Base-by-base conservation (phyloP, 2,797 vertebrate genomes). In the Potorous gilbertii region DNA sequence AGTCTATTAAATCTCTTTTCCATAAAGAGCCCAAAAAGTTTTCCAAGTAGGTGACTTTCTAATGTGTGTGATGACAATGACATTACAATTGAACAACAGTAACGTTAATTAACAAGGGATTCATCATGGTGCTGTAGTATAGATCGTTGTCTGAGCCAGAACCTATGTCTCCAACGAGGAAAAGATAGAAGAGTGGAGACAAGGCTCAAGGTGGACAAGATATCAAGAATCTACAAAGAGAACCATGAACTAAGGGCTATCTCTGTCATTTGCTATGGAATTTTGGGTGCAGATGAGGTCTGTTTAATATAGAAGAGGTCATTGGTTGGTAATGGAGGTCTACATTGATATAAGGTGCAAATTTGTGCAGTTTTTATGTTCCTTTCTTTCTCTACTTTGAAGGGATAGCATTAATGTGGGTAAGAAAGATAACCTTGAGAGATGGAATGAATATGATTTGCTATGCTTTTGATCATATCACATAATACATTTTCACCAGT, bases 391-490 rank as follows among this genome's bases (percentile, higher is more conserved):
- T 40, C n/a, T 46, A 46, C n/a, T 81, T 81, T 40, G n/a, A 81
- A 81, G n/a, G 66, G 16, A 81, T 21, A 46, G n/a, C n/a, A 46
- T 46, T 46, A 81, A 34, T 24, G 1, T 87, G 21, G 46, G 9
- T 81, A 18, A 81, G 56, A 94, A 94, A 92, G 91, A 54, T 16
- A 54, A 57, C 2, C 90, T 55, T 90, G 11, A 54, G 56, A 40
- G 3, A 14, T 90, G 29, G 55, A 46, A 93, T 81, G 21, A 46
- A 87, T 87, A 90, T 0, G 16, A 21, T 56, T 91, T 50, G 54
- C 55, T 21, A 74, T 62, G n/a, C n/a, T 92, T 97, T 96, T 95
- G 50, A 87, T 54, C 81, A 18, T 92, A 46, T 55, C 66, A 54
- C 90, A 21, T 95, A 94, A 94, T 52, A 90, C 66, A 12, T 13